Conservation (phyloP, 1,140 invertebrate species). For the Drosophila aff. region DNA sequence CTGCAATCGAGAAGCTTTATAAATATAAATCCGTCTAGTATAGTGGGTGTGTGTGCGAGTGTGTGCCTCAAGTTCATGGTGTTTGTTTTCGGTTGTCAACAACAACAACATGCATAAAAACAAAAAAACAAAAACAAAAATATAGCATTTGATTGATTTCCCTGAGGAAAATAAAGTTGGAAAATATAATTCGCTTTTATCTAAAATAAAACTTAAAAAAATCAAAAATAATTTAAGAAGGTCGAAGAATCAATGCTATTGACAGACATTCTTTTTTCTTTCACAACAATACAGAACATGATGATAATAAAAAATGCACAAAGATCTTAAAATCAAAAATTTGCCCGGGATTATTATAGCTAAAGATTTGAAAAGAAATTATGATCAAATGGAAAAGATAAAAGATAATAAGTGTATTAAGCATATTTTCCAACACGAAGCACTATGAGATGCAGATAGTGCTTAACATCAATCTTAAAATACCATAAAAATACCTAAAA, state of each 20-base stretch:
- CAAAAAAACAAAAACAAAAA: constrained; percentile 19
- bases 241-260: background rate
- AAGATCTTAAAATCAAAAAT: background rate
- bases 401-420: background rate
- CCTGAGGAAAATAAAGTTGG: background rate
- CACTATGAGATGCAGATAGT: too few species aligned
- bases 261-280: too few species aligned
- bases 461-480: background rate
- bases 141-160: background rate
- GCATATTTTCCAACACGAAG: background rate
- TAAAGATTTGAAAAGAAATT: background rate
- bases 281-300: background rate
- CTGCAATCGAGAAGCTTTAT: constrained; percentile 42
- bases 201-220: background rate
- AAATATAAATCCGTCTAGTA: constrained; percentile 24
- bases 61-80: constrained; percentile 69
- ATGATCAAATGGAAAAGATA: background rate
- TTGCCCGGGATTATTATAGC: background rate
- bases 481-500: background rate
- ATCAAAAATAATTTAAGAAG: background rate
- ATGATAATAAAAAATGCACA: background rate
- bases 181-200: background rate
- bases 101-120: constrained; percentile 49
- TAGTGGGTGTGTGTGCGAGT: constrained; percentile 23
- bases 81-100: constrained; percentile 71